Conservation (phyloP, 2,113 vertebrate genomes). For the Salminus brasiliensis region DNA sequence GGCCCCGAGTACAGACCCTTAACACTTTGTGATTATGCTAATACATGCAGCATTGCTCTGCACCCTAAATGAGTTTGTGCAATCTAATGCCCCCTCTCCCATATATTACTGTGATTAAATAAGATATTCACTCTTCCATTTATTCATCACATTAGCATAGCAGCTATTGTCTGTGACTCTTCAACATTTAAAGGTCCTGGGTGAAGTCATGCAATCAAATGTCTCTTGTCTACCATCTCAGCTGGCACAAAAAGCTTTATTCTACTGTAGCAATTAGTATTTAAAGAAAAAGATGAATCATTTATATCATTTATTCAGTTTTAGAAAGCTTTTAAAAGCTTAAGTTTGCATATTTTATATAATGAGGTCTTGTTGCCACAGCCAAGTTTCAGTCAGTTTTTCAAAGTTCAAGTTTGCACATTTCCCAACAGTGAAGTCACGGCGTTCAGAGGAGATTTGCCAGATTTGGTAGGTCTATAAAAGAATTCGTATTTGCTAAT, state of each 20-base stretch:
- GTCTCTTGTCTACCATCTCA: not conserved
- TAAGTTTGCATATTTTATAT: not conserved
- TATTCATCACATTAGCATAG: slow-evolving; percentile 50
- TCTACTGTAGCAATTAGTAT: slow-evolving; percentile 11
- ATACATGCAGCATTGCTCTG: slow-evolving; percentile 34
- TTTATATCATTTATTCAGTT: not conserved
- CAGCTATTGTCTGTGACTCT: slow-evolving; percentile 30
- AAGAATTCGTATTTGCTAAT: too few species aligned
- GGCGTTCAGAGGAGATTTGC: too few species aligned
- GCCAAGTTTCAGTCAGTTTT: not conserved
- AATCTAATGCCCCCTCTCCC: slow-evolving; percentile 32
- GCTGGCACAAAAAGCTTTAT: not conserved
- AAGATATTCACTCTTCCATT: slow-evolving; percentile 45
- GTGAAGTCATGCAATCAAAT: slow-evolving; percentile 39
- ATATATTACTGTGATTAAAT: slow-evolving; percentile 48
- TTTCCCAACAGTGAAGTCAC: too few species aligned
- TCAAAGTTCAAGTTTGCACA: not conserved
- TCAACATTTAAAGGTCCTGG: slow-evolving; percentile 40
- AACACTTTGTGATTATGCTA: slow-evolving; percentile 39
- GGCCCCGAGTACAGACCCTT: not conserved
- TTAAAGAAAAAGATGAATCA: not conserved
- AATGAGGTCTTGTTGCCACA: not conserved
- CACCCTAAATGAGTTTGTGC: slow-evolving; percentile 41
- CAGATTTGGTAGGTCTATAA: too few species aligned
- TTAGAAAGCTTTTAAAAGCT: not conserved